Evolutionary conservation across 2,113 vertebrate species (phyloP).

Genomic region (Cathartes aura): DNA sequence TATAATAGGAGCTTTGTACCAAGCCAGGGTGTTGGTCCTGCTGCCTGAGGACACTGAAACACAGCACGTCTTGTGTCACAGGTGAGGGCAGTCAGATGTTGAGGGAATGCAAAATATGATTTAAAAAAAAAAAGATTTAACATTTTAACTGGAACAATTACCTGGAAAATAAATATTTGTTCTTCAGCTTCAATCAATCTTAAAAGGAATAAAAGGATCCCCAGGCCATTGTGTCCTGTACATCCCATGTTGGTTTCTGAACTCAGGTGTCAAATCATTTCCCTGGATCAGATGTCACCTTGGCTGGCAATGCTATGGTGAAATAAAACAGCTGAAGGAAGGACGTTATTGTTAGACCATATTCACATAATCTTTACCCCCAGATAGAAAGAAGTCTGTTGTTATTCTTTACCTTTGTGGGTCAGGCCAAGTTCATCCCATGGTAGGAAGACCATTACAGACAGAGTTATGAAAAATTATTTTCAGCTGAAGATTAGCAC

Average conservation of each 20-base stretch:
- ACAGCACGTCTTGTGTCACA: neutral
- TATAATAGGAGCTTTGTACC: neutral
- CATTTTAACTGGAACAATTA: neutral
- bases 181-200: neutral
- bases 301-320: neutral
- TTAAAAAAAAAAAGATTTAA: neutral
- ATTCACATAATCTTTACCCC: neutral
- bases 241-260: neutral
- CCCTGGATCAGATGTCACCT: neutral
- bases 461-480: neutral
- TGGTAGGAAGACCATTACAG: neutral
- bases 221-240: too few species aligned
- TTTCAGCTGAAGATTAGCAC: neutral
- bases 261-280: neutral
- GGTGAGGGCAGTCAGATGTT: neutral
- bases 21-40: neutral
- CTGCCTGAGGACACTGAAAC: neutral
- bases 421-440: neutral
- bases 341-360: neutral
- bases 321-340: neutral
- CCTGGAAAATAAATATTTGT: neutral
- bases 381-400: neutral
- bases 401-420: neutral
- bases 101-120: neutral
- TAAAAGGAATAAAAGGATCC: neutral